These are phyloP conservation scores for Lysandra bellargus DNA, from an alignment of 2,888 invertebrate species.

Conservation along the genomic window DNA sequence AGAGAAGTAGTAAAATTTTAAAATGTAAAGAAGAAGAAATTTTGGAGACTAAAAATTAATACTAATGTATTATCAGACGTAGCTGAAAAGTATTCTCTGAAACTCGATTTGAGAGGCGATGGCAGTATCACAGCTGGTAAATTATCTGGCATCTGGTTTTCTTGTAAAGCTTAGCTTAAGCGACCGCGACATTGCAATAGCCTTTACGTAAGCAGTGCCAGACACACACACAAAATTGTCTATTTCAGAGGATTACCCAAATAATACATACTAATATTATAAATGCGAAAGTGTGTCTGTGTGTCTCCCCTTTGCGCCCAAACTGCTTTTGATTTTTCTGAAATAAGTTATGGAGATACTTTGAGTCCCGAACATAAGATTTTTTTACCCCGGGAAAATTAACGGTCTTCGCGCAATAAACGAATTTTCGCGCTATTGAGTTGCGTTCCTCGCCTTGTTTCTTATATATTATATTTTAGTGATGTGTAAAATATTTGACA, in stretches of 20 bases:
- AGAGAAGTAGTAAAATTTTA: background rate
- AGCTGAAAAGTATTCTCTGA: background rate
- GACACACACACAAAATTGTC: too few species aligned
- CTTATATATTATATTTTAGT: too few species aligned
- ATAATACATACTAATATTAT: background rate
- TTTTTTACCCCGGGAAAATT: too few species aligned
- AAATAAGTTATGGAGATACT: too few species aligned
- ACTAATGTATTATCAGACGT: background rate
- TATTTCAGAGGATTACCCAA: background rate
- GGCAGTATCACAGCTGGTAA: background rate
- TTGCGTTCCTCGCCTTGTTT: too few species aligned
- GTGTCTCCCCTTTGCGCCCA: too few species aligned
- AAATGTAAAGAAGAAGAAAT: background rate
- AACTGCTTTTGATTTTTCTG: too few species aligned
- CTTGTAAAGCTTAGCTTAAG: background rate
- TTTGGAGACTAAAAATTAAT: background rate
- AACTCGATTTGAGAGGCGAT: background rate
- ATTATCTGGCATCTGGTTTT: constrained; percentile 6
- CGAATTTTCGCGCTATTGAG: too few species aligned
- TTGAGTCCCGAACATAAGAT: too few species aligned
- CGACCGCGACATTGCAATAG: background rate
- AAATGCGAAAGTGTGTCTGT: too few species aligned
- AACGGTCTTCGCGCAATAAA: too few species aligned
- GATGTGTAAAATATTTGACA: too few species aligned
- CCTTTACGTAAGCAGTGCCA: background rate